phyloP scores from a whole-genome alignment of 2,888 invertebrate genomes.

The Zygothrica quintamaculata region DNA sequence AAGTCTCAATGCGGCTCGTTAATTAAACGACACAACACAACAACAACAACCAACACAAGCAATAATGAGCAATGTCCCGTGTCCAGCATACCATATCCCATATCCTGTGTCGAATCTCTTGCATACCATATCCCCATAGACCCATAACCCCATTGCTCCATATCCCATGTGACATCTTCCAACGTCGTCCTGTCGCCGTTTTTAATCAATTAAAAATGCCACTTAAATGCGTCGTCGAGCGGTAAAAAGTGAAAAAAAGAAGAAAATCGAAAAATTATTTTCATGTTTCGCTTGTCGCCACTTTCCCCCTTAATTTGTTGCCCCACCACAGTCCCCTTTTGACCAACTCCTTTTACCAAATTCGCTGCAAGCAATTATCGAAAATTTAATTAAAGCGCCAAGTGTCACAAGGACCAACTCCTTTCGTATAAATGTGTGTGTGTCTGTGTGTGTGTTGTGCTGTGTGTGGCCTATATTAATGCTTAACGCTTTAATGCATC shows the following conservation, averaged over 20 bases:
- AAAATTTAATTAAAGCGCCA: slow-evolving; percentile 77
- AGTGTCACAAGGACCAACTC: slow-evolving; percentile 60
- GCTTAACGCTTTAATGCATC: slow-evolving; percentile 75
- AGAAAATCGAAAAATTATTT: slow-evolving; percentile 46
- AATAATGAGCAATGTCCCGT: slow-evolving; percentile 46
- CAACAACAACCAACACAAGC: too few species aligned
- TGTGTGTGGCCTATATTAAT: slow-evolving; percentile 52
- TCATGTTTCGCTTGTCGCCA: slow-evolving; percentile 49
- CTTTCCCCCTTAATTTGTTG: slow-evolving; percentile 2
- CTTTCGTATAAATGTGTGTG: background rate
- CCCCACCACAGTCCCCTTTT: slow-evolving; percentile 2
- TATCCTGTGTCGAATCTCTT: slow-evolving; percentile 4
- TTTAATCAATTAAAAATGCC: slow-evolving; percentile 77
- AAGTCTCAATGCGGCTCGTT: slow-evolving; percentile 47
- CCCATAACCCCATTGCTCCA: background rate
- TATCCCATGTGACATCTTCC: slow-evolving; percentile 13
- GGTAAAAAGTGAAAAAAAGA: slow-evolving; percentile 32
- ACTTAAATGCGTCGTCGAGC: slow-evolving; percentile 59
- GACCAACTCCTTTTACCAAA: slow-evolving; percentile 20
- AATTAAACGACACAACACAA: slow-evolving; percentile 67
- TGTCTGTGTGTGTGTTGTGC: slow-evolving; percentile 15
- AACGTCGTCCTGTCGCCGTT: slow-evolving; percentile 32
- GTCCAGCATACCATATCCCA: slow-evolving; percentile 4
- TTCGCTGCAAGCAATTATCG: slow-evolving; percentile 74
- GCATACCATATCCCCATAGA: background rate